Conservation (phyloP, 2,888 invertebrate genomes). For the Tipula unca region DNA sequence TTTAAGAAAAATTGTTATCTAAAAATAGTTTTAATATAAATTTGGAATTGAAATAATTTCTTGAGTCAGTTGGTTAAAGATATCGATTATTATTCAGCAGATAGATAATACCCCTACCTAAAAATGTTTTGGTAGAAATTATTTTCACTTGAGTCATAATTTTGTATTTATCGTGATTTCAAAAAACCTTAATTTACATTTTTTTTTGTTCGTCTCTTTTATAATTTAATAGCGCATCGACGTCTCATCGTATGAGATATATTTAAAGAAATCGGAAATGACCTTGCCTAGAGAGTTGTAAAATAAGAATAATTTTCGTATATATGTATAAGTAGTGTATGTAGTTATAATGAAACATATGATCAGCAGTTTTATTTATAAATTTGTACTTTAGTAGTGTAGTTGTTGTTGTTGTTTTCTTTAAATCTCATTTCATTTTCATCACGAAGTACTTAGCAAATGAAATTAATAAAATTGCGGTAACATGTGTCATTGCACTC, state of each 20-base stretch:
- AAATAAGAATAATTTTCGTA: not conserved
- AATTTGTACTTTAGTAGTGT: not conserved
- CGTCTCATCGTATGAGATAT: not conserved
- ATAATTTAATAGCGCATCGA: not conserved
- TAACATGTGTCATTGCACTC: not conserved
- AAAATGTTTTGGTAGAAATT: not conserved
- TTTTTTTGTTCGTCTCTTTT: not conserved
- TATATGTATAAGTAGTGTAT: not conserved
- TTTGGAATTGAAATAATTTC: not conserved
- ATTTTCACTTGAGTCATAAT: not conserved
- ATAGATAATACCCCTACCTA: not conserved
- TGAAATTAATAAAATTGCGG: not conserved
- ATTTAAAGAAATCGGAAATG: not conserved
- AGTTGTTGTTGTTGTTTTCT: not conserved
- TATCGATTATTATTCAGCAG: not conserved
- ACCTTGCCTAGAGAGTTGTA: not conserved
- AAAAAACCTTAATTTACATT: not conserved
- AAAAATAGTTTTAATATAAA: not conserved
- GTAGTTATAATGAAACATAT: slow-evolving; percentile 8
- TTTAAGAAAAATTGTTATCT: not conserved
- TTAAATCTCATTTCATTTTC: not conserved
- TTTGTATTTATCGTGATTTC: not conserved
- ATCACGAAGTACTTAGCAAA: not conserved
- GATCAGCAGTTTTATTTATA: not conserved
- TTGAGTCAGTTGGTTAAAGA: not conserved